Percentiles rank a stretch among this genome's conserved stretches.
These are phyloP conservation scores for Ischnus inquisitorius DNA, from an alignment of 2,888 invertebrate species.

Conservation along the genomic window DNA sequence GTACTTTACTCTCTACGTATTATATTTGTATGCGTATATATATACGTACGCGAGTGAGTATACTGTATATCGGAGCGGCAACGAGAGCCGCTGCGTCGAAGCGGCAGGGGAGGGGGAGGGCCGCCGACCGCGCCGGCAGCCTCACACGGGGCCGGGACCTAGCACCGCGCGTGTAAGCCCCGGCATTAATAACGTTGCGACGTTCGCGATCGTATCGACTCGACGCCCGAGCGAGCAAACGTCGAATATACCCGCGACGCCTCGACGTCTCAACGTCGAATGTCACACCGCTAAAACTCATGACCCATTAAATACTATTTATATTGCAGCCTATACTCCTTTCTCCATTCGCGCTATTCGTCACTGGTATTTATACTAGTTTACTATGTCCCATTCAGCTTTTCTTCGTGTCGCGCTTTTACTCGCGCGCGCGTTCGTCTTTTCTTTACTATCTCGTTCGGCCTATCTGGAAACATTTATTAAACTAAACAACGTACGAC, in stretches of 20 bases:
- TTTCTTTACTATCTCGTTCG: not conserved
- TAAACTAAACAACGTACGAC: not conserved
- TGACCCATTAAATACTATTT: slow-evolving; percentile 37
- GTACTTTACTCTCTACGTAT: slow-evolving; percentile 14
- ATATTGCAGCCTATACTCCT: slow-evolving; percentile 9
- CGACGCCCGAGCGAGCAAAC: slow-evolving; percentile 39
- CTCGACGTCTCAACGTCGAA: slow-evolving; percentile 40
- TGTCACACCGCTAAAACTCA: slow-evolving; percentile 38
- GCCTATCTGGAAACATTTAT: not conserved
- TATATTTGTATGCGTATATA: slow-evolving; percentile 12
- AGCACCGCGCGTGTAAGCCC: slow-evolving; percentile 79
- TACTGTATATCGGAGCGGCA: slow-evolving; percentile 23
- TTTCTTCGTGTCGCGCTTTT: slow-evolving; percentile 8
- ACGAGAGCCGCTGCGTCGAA: slow-evolving; percentile 39
- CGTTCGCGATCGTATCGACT: slow-evolving; percentile 71
- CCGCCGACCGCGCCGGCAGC: slow-evolving; percentile 78
- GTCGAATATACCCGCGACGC: slow-evolving; percentile 22
- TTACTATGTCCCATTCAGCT: slow-evolving; percentile 32
- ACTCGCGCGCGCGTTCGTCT: not conserved
- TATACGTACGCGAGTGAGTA: not conserved
- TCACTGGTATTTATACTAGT: not conserved
- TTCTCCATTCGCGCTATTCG: not conserved
- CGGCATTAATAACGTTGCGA: slow-evolving; percentile 72
- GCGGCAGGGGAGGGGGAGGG: slow-evolving; percentile 5
- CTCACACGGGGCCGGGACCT: slow-evolving; percentile 73